phyloP scores from a whole-genome alignment of 2,113 vertebrate genomes.

The Eclectus roratus region DNA sequence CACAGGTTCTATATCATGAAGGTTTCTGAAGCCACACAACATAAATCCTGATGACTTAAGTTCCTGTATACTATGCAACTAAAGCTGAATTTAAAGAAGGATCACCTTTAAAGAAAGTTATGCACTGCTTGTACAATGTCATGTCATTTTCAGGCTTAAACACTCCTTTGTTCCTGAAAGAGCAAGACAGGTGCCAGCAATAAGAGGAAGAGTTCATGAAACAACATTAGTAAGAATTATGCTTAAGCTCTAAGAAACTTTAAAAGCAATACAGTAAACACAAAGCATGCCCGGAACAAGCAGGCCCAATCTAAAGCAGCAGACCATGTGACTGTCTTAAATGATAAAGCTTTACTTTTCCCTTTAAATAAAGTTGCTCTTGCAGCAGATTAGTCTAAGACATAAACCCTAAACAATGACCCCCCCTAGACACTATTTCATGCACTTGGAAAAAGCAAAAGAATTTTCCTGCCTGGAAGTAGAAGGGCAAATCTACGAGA shows the following conservation, averaged over 20 bases:
- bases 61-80: background rate
- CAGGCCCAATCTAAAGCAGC: background rate
- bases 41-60: background rate
- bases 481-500: background rate
- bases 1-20: background rate
- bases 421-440: background rate
- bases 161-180: background rate
- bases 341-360: background rate
- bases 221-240: background rate
- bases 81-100: background rate
- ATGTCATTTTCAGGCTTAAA: background rate
- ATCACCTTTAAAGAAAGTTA: background rate
- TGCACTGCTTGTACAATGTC: background rate
- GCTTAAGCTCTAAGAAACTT: background rate
- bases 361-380: background rate
- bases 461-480: background rate
- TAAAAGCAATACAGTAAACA: background rate
- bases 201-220: background rate
- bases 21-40: background rate
- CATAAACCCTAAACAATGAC: background rate
- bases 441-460: background rate
- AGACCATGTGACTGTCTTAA: background rate
- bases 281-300: background rate
- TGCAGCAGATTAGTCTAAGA: background rate
- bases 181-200: background rate